Percentiles rank a stretch among this genome's conserved stretches.
phyloP scores from a whole-genome alignment of 2,888 invertebrate genomes.

The Panzeria rudis region DNA sequence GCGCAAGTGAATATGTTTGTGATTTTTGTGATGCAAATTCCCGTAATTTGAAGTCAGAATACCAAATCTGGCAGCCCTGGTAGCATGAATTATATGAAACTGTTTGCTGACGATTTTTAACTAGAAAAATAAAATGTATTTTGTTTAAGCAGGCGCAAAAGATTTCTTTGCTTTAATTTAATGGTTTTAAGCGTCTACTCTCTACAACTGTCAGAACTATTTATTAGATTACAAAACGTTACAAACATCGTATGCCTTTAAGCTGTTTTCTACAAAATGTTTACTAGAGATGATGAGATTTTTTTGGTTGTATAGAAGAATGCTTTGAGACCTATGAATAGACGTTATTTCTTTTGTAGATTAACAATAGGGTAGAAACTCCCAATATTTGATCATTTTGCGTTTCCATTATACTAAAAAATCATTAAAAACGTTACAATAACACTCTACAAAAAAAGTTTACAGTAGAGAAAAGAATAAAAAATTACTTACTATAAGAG shows the following conservation, averaged over 20 bases:
- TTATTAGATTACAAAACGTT: constrained; percentile 33
- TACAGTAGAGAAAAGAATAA: not conserved
- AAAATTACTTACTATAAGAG: constrained; percentile 33
- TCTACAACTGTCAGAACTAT: not conserved
- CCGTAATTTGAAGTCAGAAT: too few relatives aligned
- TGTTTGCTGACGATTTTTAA: not conserved
- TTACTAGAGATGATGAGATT: constrained; percentile 29
- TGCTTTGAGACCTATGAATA: not conserved
- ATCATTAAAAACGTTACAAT: constrained; percentile 27
- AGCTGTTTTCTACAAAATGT: constrained; percentile 7
- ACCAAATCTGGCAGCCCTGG: too few relatives aligned
- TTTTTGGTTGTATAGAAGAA: constrained; percentile 16
- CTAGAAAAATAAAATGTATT: not conserved
- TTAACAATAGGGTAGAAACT: constrained; percentile 15
- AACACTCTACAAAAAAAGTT: not conserved
- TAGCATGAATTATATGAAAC: constrained; percentile 8
- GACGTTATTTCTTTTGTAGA: constrained; percentile 6
- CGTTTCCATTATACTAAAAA: constrained; percentile 30
- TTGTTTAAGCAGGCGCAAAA: not conserved
- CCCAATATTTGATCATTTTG: constrained; percentile 23
- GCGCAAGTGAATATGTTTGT: too few relatives aligned
- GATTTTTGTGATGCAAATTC: too few relatives aligned
- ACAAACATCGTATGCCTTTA: constrained; percentile 18
- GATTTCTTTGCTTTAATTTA: constrained; percentile 7
- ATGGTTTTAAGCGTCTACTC: not conserved